Conservation (phyloP, 2,113 vertebrate genomes). For the Psittacula cyanocephala region DNA sequence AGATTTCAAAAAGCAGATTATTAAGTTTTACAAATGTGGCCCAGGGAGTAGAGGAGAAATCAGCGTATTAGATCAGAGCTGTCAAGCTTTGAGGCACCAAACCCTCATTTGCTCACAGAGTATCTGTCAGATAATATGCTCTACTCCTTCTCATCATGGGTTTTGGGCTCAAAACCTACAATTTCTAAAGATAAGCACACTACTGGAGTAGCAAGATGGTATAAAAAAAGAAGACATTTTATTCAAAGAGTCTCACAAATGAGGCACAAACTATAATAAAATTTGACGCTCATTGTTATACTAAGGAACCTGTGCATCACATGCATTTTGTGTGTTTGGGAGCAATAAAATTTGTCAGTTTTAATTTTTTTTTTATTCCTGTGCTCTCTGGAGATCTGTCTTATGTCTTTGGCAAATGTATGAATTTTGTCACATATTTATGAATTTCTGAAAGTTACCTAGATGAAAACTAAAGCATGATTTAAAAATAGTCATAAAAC, state of each 20-base stretch:
- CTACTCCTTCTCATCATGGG: not conserved
- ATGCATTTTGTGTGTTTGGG: not conserved
- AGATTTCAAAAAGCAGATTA: not conserved
- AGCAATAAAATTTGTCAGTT: not conserved
- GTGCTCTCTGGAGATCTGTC: not conserved
- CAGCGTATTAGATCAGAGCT: not conserved
- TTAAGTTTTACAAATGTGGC: not conserved
- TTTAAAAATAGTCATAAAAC: not conserved
- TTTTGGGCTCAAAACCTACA: not conserved
- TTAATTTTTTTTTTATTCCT: not conserved
- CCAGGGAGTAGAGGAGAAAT: not conserved
- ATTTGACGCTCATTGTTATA: not conserved
- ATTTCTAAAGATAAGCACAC: not conserved
- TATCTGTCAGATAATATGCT: not conserved
- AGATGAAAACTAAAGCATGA: not conserved
- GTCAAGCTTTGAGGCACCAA: not conserved
- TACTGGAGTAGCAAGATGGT: not conserved
- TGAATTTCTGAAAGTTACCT: not conserved
- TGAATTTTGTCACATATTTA: not conserved
- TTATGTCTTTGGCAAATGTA: not conserved
- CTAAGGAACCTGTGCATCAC: not conserved
- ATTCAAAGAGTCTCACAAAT: not conserved
- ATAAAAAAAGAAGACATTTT: not conserved
- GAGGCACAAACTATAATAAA: not conserved
- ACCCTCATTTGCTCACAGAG: not conserved